Evolutionary conservation across 2,888 invertebrate species (phyloP).

Genomic region (Sepiola atlantica): DNA sequence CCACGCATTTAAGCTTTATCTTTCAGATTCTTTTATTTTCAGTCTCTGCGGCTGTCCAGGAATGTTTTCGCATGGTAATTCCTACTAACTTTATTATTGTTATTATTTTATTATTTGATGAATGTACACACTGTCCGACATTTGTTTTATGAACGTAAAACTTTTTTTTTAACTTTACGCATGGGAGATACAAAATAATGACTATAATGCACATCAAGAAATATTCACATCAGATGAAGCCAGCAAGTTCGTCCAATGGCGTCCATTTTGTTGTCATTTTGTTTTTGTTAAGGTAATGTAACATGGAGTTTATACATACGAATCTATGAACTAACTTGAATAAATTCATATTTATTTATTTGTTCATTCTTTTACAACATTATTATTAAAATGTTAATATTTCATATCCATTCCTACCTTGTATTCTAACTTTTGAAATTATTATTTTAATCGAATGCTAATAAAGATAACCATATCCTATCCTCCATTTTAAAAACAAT

Average conservation of each 20-base stretch:
- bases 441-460: background rate
- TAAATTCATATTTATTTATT: background rate
- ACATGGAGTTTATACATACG: background rate
- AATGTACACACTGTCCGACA: background rate
- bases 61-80: constrained; percentile 12
- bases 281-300: background rate
- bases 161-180: background rate
- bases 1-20: background rate
- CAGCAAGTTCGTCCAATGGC: background rate
- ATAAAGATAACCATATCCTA: background rate
- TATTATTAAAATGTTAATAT: background rate
- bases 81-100: background rate
- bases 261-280: background rate
- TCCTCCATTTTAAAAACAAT: background rate
- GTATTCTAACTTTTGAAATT: background rate
- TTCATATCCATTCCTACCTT: background rate
- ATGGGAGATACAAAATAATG: background rate
- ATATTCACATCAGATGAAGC: background rate
- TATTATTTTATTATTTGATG: background rate
- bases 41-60: background rate
- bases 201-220: background rate
- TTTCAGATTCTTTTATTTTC: background rate
- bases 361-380: background rate
- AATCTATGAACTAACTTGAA: background rate
- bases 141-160: background rate